A percentile compares a stretch with the other conserved stretches of the same genome.
Conservation (phyloP, 1,140 invertebrate genomes). For the Cylas formicarius region DNA sequence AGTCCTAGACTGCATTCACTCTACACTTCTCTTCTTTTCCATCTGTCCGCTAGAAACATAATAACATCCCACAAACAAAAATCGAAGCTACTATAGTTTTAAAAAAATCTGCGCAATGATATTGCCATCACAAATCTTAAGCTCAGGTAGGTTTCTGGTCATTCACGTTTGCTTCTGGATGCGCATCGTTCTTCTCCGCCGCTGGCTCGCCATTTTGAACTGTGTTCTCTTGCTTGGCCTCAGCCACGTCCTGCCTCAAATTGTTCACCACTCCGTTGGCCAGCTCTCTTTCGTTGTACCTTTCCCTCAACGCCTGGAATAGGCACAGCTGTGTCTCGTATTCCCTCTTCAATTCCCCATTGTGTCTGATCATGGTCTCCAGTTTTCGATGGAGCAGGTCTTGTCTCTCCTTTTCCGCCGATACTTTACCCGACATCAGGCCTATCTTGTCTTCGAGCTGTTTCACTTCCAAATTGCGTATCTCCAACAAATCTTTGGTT, state of each 20-base stretch:
- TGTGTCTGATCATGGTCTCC: constrained; percentile 58
- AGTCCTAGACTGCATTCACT: no score
- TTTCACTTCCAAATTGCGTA: constrained; percentile 67
- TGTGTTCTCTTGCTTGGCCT: background rate
- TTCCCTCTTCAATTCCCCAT: constrained; percentile 64
- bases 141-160: no score
- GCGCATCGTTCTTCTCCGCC: no score
- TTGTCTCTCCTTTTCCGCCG: constrained; percentile 61
- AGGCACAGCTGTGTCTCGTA: constrained; percentile 66
- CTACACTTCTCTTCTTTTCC: no score
- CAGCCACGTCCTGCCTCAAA: constrained; percentile 13
- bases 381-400: constrained; percentile 60
- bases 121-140: no score
- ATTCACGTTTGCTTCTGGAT: no score
- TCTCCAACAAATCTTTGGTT: constrained; percentile 67
- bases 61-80: no score
- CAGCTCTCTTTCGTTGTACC: constrained; percentile 36
- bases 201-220: no score
- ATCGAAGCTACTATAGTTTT: no score
- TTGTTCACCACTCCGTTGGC: constrained; percentile 27
- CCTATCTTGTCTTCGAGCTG: constrained; percentile 65
- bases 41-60: no score
- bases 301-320: constrained; percentile 47
- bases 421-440: constrained; percentile 60
- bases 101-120: no score